phyloP scores from a whole-genome alignment of 2,888 invertebrate species.

The Agonopterix heracliana region DNA sequence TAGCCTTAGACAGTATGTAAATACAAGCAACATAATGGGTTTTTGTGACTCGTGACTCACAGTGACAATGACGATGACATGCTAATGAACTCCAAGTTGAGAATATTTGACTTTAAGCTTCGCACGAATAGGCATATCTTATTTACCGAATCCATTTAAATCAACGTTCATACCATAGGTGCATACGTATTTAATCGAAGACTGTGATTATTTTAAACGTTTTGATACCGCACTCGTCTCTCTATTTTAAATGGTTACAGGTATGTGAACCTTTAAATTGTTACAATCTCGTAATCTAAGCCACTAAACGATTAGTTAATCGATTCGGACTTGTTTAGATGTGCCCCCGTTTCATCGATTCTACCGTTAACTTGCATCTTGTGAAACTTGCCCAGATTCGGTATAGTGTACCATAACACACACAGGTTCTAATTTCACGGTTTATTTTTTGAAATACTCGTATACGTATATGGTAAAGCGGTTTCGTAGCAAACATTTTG shows the following conservation, averaged over 20 bases:
- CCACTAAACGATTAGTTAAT: slow-evolving; percentile 29
- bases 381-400: slow-evolving; percentile 30
- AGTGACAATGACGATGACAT: slow-evolving; percentile 31
- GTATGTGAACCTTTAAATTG: slow-evolving; percentile 20
- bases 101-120: not conserved
- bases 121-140: not conserved
- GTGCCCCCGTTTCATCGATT: slow-evolving; percentile 40
- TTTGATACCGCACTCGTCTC: no score
- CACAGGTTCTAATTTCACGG: slow-evolving; percentile 14
- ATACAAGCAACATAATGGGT: slow-evolving; percentile 3
- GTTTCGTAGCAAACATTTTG: slow-evolving; percentile 7
- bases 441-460: slow-evolving; percentile 17
- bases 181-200: no score
- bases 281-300: slow-evolving; percentile 34
- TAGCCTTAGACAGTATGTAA: not conserved
- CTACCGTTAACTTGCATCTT: slow-evolving; percentile 29
- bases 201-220: no score
- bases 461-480: slow-evolving; percentile 15
- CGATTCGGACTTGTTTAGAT: slow-evolving; percentile 29
- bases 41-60: slow-evolving; percentile 31
- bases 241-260: not conserved
- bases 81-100: slow-evolving; percentile 14
- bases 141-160: not conserved
- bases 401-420: slow-evolving; percentile 1
- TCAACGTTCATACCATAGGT: no score